These are phyloP conservation scores for Lasiurus cinereus DNA, from an alignment of 2,113 vertebrate genomes.

Conservation along the genomic window DNA sequence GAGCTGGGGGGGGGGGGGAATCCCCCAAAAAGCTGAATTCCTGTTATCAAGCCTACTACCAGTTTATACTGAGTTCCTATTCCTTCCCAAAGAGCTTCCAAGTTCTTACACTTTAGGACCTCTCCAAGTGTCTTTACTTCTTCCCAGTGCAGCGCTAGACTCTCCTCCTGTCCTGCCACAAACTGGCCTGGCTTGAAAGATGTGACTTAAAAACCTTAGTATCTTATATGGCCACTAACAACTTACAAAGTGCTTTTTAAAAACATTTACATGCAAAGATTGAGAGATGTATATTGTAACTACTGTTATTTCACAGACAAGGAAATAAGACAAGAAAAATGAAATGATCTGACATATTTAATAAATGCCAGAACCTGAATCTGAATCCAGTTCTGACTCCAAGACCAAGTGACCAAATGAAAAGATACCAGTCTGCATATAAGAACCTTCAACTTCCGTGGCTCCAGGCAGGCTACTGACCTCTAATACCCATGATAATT, in stretches of 20 bases:
- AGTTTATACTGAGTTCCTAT: conserved; percentile 4
- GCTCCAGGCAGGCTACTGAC: background rate
- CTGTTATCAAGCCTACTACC: background rate
- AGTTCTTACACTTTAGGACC: background rate
- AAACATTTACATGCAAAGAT: conserved; percentile 14
- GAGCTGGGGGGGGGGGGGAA: background rate
- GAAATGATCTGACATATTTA: background rate
- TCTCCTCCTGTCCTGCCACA: background rate
- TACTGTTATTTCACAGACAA: conserved; percentile 29
- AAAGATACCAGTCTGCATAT: conserved; percentile 1
- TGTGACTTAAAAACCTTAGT: background rate
- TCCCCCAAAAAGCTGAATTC: background rate
- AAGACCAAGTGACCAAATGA: conserved; percentile 23
- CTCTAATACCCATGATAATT: background rate
- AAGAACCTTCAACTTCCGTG: background rate
- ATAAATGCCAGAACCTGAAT: background rate
- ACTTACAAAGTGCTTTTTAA: conserved; percentile 49
- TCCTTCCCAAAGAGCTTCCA: conserved; percentile 3
- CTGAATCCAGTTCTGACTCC: background rate
- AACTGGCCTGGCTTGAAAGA: background rate
- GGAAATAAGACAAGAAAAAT: conserved; percentile 21
- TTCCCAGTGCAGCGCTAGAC: background rate
- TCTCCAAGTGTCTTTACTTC: background rate
- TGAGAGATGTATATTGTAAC: background rate
- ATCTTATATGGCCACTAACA: background rate